Conservation (phyloP, 2,797 vertebrate genomes). For the Leuciscus waleckii region DNA sequence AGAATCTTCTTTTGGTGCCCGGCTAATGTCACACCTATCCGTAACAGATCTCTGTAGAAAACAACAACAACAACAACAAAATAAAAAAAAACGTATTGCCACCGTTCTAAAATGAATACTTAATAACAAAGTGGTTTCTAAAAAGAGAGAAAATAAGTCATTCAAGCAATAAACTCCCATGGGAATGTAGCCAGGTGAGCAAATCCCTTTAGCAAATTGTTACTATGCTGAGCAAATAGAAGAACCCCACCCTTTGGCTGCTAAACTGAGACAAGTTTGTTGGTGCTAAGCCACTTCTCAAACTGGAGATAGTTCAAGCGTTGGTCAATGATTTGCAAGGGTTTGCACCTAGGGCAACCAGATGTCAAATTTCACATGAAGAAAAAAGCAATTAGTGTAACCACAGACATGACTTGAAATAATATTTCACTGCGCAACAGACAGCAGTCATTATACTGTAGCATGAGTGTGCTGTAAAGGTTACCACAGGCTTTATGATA, state of each 20-base stretch:
- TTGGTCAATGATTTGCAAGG: conserved; percentile 55
- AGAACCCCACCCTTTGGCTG: conserved; percentile 7
- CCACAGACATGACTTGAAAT: background rate
- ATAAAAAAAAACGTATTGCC: background rate
- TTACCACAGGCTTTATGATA: conserved; percentile 35
- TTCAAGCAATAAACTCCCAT: conserved; percentile 17
- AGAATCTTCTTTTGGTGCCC: conserved; percentile 99
- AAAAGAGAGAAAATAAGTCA: conserved; percentile 1
- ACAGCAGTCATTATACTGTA: conserved; percentile 9
- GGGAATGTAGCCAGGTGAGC: conserved; percentile 55
- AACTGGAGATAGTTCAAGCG: conserved; percentile 1
- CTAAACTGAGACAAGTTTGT: conserved; percentile 37
- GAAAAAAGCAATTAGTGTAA: conserved; percentile 2
- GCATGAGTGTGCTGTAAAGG: conserved; percentile 19
- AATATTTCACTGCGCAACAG: conserved; percentile 2
- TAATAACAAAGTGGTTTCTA: conserved; percentile 30
- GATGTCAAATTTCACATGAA: conserved; percentile 43
- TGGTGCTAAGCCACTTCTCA: conserved; percentile 6
- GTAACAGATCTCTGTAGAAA: conserved; percentile 88
- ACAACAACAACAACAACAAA: background rate
- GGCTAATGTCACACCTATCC: conserved; percentile 96
- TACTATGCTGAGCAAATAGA: conserved; percentile 41
- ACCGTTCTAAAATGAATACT: background rate
- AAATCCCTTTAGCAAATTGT: conserved; percentile 20
- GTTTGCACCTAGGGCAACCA: conserved; percentile 40